Percentiles rank a stretch among this genome's conserved stretches.
Conservation (phyloP, 2,113 vertebrate species). For the Sciurus niger region DNA sequence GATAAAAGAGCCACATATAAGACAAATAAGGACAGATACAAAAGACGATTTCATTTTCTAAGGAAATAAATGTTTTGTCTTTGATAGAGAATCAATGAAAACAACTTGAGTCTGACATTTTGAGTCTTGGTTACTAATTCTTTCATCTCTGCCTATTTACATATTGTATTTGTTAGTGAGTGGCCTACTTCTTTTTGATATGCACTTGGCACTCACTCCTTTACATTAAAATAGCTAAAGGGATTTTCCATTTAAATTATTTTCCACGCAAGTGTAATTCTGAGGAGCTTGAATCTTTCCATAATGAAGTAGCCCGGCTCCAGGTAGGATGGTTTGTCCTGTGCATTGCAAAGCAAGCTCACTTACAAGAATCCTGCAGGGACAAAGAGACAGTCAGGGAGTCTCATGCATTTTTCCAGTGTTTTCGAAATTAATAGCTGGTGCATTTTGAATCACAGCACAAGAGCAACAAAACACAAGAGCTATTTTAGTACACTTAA, state of each 20-base stretch:
- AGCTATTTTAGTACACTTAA: slow-evolving; percentile 6
- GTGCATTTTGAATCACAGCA: slow-evolving; percentile 43
- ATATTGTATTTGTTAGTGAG: neutral
- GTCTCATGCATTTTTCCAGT: neutral
- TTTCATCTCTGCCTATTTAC: slow-evolving; percentile 52
- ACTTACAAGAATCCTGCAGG: neutral
- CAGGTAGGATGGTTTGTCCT: neutral
- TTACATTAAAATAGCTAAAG: slow-evolving; percentile 4
- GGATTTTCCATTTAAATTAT: slow-evolving; percentile 63
- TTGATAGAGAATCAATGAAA: slow-evolving; percentile 26
- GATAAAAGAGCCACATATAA: neutral
- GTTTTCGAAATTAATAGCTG: slow-evolving; percentile 57
- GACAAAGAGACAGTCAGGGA: neutral
- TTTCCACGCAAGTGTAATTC: neutral
- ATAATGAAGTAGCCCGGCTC: slow-evolving; percentile 23
- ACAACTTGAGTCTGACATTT: slow-evolving; percentile 32
- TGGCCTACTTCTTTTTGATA: neutral
- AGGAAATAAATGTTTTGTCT: neutral
- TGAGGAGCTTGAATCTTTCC: neutral
- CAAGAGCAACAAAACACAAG: neutral
- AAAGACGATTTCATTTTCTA: slow-evolving; percentile 42
- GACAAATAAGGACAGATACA: neutral
- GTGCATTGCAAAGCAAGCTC: neutral
- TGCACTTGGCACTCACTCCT: neutral
- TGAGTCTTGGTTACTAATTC: neutral